Base-by-base conservation (phyloP, 2,888 invertebrate genomes). In the Phragmatobia fuliginosa region DNA sequence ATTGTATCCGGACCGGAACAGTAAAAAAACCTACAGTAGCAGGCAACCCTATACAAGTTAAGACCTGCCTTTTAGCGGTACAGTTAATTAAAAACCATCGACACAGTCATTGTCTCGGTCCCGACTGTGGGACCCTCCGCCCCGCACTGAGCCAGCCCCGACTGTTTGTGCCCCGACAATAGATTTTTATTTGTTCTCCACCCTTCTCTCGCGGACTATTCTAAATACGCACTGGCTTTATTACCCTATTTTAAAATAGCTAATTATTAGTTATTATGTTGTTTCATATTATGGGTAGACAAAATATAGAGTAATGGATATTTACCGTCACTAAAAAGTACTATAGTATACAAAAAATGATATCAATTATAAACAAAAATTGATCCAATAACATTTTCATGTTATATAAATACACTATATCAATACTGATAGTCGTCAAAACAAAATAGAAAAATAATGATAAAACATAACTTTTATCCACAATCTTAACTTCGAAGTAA, bases 161-260 rank as follows among this genome's bases (percentile, higher is more conserved):
- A 67, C 62, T 62, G 62, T 68, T 72, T 72, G 68, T 66, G 69
- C 62, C 66, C 56, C 70, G 61, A 75, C 75, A 74, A 73, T 76
- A 76, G 79, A 80, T 77, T 80, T 85, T 81, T 78, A 78, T 80
- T 80, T 81, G 77, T 78, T 67, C 73, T 68, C 41, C 66, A 66
- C 71, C 74, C 76, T 77, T 69, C 68, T 68, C 71, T 38, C 25
- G 56, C 14, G 5, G 45, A 58, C 36, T 62, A 28, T 67, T 71
- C 69, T 56, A 60, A 21, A 62, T 63, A 31, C 56, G 58, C 31
- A 62, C 41, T 68, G 60, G n/a, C 18, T n/a, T 70, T 33, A 52
- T 38, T 16, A 70, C 72, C 70, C 71, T 65, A 61, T 31, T 58
- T 28, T 70, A 36, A 70, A 49, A 49, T 49, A 25, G 61, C 68